phyloP scores from a whole-genome alignment of 2,113 vertebrate genomes.

The Silurus asotus region DNA sequence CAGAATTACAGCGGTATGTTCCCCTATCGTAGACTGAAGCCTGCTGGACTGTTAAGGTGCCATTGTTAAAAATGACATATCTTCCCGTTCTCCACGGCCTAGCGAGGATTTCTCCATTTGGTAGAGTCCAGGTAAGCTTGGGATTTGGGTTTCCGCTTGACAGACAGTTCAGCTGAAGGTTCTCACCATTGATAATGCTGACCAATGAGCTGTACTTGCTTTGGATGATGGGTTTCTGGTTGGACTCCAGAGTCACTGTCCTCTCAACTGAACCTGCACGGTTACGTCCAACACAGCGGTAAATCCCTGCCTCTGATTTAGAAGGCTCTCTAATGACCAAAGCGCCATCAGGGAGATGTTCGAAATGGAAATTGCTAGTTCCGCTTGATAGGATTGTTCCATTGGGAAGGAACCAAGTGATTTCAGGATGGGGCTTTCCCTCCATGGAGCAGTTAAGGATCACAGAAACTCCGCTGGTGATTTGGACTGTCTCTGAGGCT shows the following conservation, averaged over 20 bases:
- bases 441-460: slow-evolving; percentile 78
- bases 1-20: slow-evolving; percentile 79
- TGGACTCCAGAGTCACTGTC: slow-evolving; percentile 72
- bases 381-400: slow-evolving; percentile 71
- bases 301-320: slow-evolving; percentile 70
- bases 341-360: slow-evolving; percentile 71
- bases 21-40: slow-evolving; percentile 87
- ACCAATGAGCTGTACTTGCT: slow-evolving; percentile 77
- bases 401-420: slow-evolving; percentile 78
- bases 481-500: slow-evolving; percentile 69
- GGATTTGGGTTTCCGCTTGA: slow-evolving; percentile 53
- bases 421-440: slow-evolving; percentile 71
- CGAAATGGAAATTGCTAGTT: slow-evolving; percentile 64
- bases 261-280: slow-evolving; percentile 71
- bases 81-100: slow-evolving; percentile 72
- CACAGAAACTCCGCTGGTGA: slow-evolving; percentile 70
- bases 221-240: slow-evolving; percentile 66
- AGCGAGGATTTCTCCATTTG: slow-evolving; percentile 76
- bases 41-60: slow-evolving; percentile 78
- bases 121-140: slow-evolving; percentile 80
- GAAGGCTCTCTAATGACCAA: slow-evolving; percentile 71
- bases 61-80: slow-evolving; percentile 76
- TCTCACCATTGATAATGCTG: slow-evolving; percentile 86
- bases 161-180: slow-evolving; percentile 77
- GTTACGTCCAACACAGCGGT: slow-evolving; percentile 78